These are phyloP conservation scores for Brassicogethes aeneus DNA, from an alignment of 2,888 invertebrate species.

Conservation along the genomic window DNA sequence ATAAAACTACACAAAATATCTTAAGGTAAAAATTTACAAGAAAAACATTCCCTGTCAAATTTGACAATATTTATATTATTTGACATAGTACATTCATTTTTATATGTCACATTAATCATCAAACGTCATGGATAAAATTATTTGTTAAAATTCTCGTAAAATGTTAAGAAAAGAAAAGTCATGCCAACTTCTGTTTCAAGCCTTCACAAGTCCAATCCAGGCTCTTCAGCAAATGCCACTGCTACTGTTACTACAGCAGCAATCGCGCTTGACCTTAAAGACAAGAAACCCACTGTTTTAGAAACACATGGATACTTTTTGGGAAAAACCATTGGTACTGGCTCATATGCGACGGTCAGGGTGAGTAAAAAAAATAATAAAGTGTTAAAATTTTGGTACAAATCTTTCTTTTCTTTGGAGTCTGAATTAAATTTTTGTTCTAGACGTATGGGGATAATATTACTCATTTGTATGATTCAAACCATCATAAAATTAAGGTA, in stretches of 20 bases:
- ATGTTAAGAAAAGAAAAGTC: conserved; percentile 3
- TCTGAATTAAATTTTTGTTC: too few species aligned
- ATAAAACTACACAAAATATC: too few species aligned
- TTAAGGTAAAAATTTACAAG: too few species aligned
- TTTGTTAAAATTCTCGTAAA: not conserved
- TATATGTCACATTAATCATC: too few species aligned
- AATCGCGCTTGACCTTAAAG: conserved; percentile 21
- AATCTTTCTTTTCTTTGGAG: too few species aligned
- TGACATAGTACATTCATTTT: too few species aligned
- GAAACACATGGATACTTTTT: conserved; percentile 69
- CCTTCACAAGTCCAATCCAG: conserved; percentile 25
- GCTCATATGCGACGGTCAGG: conserved; percentile 76
- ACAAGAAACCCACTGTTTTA: conserved; percentile 52
- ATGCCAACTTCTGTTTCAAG: conserved; percentile 36
- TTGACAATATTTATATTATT: too few species aligned
- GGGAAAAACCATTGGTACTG: conserved; percentile 70
- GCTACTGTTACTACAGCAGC: not conserved
- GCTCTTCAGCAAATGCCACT: conserved; percentile 14
- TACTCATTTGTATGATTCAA: too few species aligned
- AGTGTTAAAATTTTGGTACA: too few species aligned
- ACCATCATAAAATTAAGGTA: too few species aligned
- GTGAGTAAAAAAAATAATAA: conserved; percentile 43
- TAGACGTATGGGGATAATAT: too few species aligned
- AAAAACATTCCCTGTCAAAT: too few species aligned
- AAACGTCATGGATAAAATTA: not conserved